Evolutionary conservation across 2,113 vertebrate genomes (phyloP).

Genomic region (Psettodes erumei): DNA sequence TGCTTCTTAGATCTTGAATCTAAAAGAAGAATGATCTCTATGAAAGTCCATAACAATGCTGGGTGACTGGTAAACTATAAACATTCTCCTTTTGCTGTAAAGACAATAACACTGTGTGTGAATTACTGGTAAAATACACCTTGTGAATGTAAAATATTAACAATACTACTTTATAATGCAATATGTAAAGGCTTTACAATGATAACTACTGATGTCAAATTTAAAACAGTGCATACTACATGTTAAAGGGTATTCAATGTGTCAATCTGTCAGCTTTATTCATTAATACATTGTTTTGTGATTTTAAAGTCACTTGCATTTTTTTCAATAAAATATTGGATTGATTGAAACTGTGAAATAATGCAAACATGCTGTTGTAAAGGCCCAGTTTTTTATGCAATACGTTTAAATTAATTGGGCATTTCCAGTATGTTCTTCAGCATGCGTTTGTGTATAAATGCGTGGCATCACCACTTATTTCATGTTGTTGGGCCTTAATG

Average conservation of each 20-base stretch:
- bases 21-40: too few species aligned
- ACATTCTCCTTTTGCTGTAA: not conserved
- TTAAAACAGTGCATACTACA: not conserved
- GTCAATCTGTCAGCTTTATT: not conserved
- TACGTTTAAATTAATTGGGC: slow-evolving; percentile 29
- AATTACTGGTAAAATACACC: not conserved
- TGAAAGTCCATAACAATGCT: too few species aligned
- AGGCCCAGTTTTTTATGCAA: slow-evolving; percentile 14
- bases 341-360: slow-evolving; percentile 11
- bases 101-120: slow-evolving; percentile 1
- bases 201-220: not conserved
- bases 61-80: not conserved
- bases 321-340: slow-evolving; percentile 5
- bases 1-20: not conserved
- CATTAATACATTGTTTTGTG: not conserved
- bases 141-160: not conserved
- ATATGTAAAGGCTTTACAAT: not conserved
- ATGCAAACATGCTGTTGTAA: slow-evolving; percentile 11
- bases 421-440: slow-evolving; percentile 21
- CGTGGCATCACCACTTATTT: slow-evolving; percentile 18
- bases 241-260: not conserved
- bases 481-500: slow-evolving; percentile 37
- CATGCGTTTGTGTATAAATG: slow-evolving; percentile 23
- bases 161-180: not conserved
- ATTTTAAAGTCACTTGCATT: not conserved